Conservation (phyloP, 2,888 invertebrate genomes). For the Busseola fusca region DNA sequence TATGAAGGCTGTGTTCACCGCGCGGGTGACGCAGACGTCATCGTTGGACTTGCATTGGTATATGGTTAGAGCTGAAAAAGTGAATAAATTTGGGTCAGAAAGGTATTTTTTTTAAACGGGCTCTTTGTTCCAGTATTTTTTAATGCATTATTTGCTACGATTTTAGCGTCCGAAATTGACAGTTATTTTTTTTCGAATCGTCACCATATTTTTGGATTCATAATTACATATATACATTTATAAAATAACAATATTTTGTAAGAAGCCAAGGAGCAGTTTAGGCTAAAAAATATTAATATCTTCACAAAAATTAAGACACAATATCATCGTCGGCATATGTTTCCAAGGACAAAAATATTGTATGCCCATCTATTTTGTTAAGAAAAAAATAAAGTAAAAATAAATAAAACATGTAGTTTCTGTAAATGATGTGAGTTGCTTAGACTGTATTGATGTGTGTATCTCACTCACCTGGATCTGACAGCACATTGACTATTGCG, state of each 20-base stretch:
- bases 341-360: too few relatives aligned
- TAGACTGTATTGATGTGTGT: too few relatives aligned
- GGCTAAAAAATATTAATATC: neutral
- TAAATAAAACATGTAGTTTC: too few relatives aligned
- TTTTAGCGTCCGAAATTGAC: neutral
- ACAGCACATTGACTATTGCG: constrained; percentile 34
- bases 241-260: too few relatives aligned
- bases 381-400: too few relatives aligned
- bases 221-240: too few relatives aligned
- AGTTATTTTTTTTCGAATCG: neutral
- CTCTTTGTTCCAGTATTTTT: neutral
- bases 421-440: too few relatives aligned
- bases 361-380: too few relatives aligned
- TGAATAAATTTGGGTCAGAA: neutral
- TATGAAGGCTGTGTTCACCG: constrained; percentile 48
- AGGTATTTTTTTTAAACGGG: neutral
- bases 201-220: neutral
- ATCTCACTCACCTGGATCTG: constrained; percentile 44
- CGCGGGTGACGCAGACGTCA: constrained; percentile 60
- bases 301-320: too few relatives aligned
- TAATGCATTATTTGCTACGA: neutral
- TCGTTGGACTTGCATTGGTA: constrained; percentile 65
- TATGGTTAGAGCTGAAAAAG: constrained; percentile 40
- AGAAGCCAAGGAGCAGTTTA: neutral
- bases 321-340: too few relatives aligned